Conservation (phyloP, 2,797 vertebrate species). For the Yasuhikotakia modesta region DNA sequence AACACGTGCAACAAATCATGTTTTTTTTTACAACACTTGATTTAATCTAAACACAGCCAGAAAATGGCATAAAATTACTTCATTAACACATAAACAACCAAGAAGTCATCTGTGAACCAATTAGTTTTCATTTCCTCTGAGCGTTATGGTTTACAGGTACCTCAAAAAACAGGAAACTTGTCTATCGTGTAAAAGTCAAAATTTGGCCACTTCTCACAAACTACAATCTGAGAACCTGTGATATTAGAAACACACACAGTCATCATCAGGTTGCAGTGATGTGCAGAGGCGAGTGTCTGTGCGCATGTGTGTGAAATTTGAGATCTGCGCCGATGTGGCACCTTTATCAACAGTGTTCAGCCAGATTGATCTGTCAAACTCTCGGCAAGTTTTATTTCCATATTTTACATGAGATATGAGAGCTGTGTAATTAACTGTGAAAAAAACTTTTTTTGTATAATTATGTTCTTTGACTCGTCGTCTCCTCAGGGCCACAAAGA, state of each 20-base stretch:
- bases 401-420: slow-evolving; percentile 48
- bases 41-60: too few relatives aligned
- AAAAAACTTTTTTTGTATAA: slow-evolving; percentile 55
- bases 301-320: neutral
- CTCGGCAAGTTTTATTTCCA: slow-evolving; percentile 8
- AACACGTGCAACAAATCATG: too few relatives aligned
- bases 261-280: neutral
- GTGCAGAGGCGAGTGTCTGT: neutral
- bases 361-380: slow-evolving; percentile 23
- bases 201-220: neutral
- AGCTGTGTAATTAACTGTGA: slow-evolving; percentile 56
- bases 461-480: slow-evolving; percentile 58
- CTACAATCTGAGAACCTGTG: neutral
- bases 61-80: too few relatives aligned
- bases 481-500: slow-evolving; percentile 51
- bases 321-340: neutral
- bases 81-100: too few relatives aligned
- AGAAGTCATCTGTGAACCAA: too few relatives aligned
- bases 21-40: too few relatives aligned
- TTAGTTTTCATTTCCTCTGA: too few relatives aligned
- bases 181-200: neutral
- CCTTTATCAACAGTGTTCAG: neutral
- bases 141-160: too few relatives aligned
- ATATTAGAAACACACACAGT: neutral
- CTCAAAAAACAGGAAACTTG: neutral